phyloP scores from a whole-genome alignment of 2,113 vertebrate species.

The Poeciliopsis retropinna region DNA sequence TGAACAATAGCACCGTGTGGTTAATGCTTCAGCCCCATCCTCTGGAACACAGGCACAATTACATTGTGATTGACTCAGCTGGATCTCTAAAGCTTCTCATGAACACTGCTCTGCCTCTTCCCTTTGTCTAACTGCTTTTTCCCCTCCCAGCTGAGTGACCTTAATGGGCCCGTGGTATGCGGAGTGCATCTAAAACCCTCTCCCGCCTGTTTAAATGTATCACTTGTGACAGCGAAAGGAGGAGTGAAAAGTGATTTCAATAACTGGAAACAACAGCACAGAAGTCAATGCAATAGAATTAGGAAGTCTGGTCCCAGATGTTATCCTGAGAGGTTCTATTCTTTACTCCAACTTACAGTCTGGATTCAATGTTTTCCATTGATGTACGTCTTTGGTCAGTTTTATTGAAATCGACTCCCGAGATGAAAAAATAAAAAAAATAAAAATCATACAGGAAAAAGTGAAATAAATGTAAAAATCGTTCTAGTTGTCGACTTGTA shows the following conservation, averaged over 20 bases:
- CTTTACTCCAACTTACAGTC: slow-evolving; percentile 26
- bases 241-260: slow-evolving; percentile 34
- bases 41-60: slow-evolving; percentile 75
- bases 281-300: slow-evolving; percentile 35
- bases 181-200: slow-evolving; percentile 52
- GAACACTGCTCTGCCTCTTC: slow-evolving; percentile 35
- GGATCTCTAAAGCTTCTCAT: slow-evolving; percentile 54
- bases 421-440: not conserved
- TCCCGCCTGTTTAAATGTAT: slow-evolving; percentile 41
- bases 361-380: slow-evolving; percentile 22
- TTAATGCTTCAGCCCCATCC: slow-evolving; percentile 80
- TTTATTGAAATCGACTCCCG: slow-evolving; percentile 50
- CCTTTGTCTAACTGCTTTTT: slow-evolving; percentile 40
- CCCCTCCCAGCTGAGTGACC: slow-evolving; percentile 41
- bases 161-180: slow-evolving; percentile 42
- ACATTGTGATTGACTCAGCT: slow-evolving; percentile 71
- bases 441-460: slow-evolving; percentile 34
- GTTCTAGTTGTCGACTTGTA: slow-evolving; percentile 35
- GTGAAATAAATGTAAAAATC: slow-evolving; percentile 34
- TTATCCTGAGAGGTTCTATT: slow-evolving; percentile 36
- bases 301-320: slow-evolving; percentile 32
- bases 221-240: slow-evolving; percentile 47
- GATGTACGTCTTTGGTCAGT: slow-evolving; percentile 36
- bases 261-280: slow-evolving; percentile 40
- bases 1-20: slow-evolving; percentile 53